A percentile compares a stretch with the other conserved stretches of the same genome.
phyloP scores from a whole-genome alignment of 2,797 vertebrate genomes.

The Cyclura pinguis region DNA sequence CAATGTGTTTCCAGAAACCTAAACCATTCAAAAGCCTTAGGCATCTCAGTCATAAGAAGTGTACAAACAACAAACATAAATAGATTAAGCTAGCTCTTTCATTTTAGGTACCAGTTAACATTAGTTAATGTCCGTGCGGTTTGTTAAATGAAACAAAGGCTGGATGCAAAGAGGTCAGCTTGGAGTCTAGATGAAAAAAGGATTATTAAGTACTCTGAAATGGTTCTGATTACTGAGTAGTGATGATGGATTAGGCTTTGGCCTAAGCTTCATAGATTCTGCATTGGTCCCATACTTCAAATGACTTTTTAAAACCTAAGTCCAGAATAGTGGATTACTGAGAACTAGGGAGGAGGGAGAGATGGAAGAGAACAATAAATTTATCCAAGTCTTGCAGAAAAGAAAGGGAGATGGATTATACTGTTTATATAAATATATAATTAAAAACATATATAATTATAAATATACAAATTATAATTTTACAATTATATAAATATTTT shows the following conservation, averaged over 20 bases:
- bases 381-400: not conserved
- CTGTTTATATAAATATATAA: not conserved
- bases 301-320: not conserved
- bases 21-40: no score
- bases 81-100: not conserved
- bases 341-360: not conserved
- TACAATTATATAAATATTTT: no score
- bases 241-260: not conserved
- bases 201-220: not conserved
- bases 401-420: not conserved
- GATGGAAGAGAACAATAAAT: not conserved
- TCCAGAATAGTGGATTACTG: not conserved
- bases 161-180: not conserved
- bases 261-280: not conserved
- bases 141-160: not conserved
- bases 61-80: not conserved
- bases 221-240: not conserved
- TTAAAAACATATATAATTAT: no score
- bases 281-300: not conserved
- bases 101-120: not conserved
- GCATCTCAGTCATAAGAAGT: not conserved
- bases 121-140: not conserved
- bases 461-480: no score
- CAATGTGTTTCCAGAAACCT: not conserved
- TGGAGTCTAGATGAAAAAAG: not conserved